Evolutionary conservation across 92 coral and sea anemone species (phyloP).

Genomic region (Zoanthus sociatus): DNA sequence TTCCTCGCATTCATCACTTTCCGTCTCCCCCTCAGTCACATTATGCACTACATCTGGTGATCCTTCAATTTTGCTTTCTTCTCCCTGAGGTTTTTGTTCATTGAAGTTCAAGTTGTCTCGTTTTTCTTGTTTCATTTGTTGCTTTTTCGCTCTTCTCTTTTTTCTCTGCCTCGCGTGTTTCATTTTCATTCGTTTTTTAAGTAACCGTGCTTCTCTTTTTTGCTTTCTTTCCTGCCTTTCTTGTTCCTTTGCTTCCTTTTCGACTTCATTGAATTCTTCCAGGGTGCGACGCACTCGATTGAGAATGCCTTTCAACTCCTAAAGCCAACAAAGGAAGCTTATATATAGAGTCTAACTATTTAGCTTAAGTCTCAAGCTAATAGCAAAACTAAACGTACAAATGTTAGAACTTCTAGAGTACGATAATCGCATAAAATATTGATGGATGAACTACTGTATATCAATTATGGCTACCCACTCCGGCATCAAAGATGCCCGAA

Average conservation of each 20-base stretch:
- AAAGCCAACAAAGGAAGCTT: not conserved
- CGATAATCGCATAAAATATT: too few relatives aligned
- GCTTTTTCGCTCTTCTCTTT: slow-evolving; percentile 21
- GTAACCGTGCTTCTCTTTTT: slow-evolving; percentile 25
- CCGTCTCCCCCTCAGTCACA: too few relatives aligned
- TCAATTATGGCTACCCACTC: too few relatives aligned
- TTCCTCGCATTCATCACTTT: not conserved
- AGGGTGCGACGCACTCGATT: slow-evolving; percentile 62
- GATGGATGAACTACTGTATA: too few relatives aligned
- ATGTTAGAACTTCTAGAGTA: too few relatives aligned
- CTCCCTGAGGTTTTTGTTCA: not conserved
- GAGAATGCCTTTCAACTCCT: slow-evolving; percentile 62
- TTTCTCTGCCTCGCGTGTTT: slow-evolving; percentile 13
- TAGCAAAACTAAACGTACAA: too few relatives aligned
- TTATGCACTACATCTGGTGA: not conserved
- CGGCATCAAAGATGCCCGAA: too few relatives aligned
- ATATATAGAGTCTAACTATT: not conserved
- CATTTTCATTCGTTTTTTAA: slow-evolving; percentile 16
- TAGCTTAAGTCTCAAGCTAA: not conserved
- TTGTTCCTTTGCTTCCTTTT: slow-evolving; percentile 15
- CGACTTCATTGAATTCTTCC: slow-evolving; percentile 46
- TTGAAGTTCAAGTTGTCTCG: not conserved
- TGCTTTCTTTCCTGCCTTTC: slow-evolving; percentile 23
- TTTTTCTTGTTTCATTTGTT: slow-evolving; percentile 3
- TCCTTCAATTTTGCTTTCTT: slow-evolving; percentile 1